Evolutionary conservation across 2,888 invertebrate species (phyloP).

Genomic region (Bugula neritina): DNA sequence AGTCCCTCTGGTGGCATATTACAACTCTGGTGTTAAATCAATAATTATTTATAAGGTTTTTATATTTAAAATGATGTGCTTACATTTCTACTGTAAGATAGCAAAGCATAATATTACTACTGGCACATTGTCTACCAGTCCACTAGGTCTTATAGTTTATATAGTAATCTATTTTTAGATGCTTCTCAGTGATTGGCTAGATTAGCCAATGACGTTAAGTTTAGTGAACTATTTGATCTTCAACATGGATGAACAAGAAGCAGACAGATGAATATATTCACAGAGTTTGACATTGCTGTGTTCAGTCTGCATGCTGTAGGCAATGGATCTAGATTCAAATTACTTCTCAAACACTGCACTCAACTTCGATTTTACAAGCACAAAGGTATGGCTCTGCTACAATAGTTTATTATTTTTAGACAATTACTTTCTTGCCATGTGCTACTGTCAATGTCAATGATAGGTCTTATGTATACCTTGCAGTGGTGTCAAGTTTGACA

Average conservation of each 20-base stretch:
- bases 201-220: neutral
- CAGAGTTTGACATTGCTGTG: conserved; percentile 3
- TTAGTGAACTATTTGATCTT: conserved; percentile 21
- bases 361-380: neutral
- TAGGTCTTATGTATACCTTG: too few species aligned
- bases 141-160: neutral
- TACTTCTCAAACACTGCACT: conserved; percentile 12
- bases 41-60: too few species aligned
- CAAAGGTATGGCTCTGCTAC: neutral
- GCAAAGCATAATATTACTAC: neutral
- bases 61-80: too few species aligned
- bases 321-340: conserved; percentile 14
- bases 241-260: neutral
- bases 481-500: too few species aligned
- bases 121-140: neutral
- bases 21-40: too few species aligned
- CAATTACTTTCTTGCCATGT: too few species aligned
- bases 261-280: conserved; percentile 17
- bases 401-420: too few species aligned
- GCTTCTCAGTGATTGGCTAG: neutral
- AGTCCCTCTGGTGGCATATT: too few species aligned
- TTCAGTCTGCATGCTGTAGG: neutral
- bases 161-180: conserved; percentile 25
- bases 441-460: too few species aligned
- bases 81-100: neutral